Conservation (phyloP, 1,140 invertebrate genomes). For the Rhizoglyphus robini region DNA sequence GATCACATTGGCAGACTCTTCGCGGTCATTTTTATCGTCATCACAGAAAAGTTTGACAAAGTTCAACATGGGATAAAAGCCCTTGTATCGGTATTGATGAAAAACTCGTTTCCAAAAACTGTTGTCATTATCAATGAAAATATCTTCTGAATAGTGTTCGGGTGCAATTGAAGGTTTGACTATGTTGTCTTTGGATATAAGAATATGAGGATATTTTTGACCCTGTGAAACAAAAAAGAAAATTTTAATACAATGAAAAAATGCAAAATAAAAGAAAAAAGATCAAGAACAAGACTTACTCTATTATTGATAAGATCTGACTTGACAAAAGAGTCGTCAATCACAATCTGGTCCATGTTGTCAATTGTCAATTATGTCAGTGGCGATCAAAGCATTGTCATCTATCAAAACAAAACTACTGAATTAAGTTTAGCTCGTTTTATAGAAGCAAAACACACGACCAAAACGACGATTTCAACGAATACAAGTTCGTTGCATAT, state of each 20-base stretch:
- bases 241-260: not conserved
- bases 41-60: not conserved
- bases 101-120: not conserved
- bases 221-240: conserved; percentile 4
- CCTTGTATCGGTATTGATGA: not conserved
- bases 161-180: conserved; percentile 16
- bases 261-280: not conserved
- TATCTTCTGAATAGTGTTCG: not conserved
- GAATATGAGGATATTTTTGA: conserved; percentile 18
- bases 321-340: conserved; percentile 4
- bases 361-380: too few relatives aligned
- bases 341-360: conserved; percentile 2
- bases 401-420: too few relatives aligned
- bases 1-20: not conserved
- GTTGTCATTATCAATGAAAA: conserved; percentile 14
- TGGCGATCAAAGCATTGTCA: too few relatives aligned
- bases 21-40: not conserved
- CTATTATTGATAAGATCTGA: conserved; percentile 4
- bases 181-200: not conserved
- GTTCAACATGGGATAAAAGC: not conserved
- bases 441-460: not conserved
- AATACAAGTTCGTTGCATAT: too few relatives aligned
- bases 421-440: not conserved
- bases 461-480: too few relatives aligned
- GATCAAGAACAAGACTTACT: not conserved